Evolutionary conservation across 92 coral and sea anemone genomes (phyloP).

Genomic region (Muricea muricata): DNA sequence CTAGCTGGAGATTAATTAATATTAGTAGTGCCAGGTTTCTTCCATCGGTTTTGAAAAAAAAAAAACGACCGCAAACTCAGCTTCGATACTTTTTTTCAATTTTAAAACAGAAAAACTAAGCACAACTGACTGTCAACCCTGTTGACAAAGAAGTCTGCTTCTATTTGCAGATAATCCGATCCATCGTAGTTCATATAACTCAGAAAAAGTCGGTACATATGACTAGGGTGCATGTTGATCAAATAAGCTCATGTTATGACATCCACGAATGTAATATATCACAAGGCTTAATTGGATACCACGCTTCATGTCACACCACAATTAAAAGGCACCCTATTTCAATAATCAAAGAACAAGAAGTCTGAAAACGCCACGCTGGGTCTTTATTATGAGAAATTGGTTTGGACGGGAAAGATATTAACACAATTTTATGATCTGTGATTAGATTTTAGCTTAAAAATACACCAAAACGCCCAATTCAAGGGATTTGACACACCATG

Average conservation of each 20-base stretch:
- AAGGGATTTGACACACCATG: neutral
- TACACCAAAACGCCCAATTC: neutral
- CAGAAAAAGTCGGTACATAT: neutral
- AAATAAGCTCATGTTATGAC: neutral
- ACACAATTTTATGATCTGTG: neutral
- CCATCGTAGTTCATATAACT: neutral
- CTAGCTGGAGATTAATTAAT: too few species aligned
- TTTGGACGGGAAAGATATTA: slow-evolving; percentile 7
- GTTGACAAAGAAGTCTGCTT: too few species aligned
- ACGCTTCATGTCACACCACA: slow-evolving; percentile 1
- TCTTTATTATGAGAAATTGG: neutral
- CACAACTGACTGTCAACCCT: too few species aligned
- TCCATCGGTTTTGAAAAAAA: too few species aligned
- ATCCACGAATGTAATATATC: neutral
- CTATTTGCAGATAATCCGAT: too few species aligned
- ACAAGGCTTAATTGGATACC: slow-evolving; percentile 3
- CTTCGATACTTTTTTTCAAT: too few species aligned
- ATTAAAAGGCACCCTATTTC: neutral
- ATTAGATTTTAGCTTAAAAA: slow-evolving; percentile 1
- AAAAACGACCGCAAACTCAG: too few species aligned
- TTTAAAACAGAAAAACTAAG: too few species aligned
- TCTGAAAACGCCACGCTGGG: neutral
- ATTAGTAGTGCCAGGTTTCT: too few species aligned
- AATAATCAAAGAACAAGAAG: neutral
- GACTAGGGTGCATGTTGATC: neutral